Percentiles rank a stretch among this genome's conserved stretches.
phyloP scores from a whole-genome alignment of 1,140 invertebrate species.

The Drosophila kanapiae region DNA sequence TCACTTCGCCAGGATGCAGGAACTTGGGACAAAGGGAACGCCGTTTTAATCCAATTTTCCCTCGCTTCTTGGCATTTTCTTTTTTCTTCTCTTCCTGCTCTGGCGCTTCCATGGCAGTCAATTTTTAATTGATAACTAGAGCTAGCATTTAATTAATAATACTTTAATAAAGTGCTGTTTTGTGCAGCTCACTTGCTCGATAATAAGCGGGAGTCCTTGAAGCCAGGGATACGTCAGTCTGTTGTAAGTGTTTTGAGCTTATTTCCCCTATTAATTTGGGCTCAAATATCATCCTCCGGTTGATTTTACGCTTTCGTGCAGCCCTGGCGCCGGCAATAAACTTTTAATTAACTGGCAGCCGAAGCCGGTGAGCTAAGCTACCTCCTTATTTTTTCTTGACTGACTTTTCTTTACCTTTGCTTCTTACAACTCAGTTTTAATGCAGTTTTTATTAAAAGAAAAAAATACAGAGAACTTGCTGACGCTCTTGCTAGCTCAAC shows the following conservation, averaged over 20 bases:
- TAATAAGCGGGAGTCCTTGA: conserved; percentile 4
- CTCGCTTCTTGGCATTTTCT: neutral
- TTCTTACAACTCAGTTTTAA: conserved; percentile 52
- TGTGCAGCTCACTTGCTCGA: conserved; percentile 31
- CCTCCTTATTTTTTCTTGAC: conserved; percentile 1
- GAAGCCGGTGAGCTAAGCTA: conserved; percentile 33
- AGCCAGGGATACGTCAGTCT: conserved; percentile 27
- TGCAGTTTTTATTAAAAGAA: conserved; percentile 55
- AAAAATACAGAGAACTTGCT: conserved; percentile 17
- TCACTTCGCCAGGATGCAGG: conserved; percentile 10
- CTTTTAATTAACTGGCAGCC: conserved; percentile 63
- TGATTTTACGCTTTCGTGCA: conserved; percentile 15
- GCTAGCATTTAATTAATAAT: conserved; percentile 65
- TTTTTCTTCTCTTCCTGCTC: neutral
- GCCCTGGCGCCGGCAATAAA: conserved; percentile 41
- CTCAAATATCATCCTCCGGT: neutral
- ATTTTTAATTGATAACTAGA: conserved; percentile 62
- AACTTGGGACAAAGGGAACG: conserved; percentile 20
- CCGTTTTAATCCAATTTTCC: conserved; percentile 26
- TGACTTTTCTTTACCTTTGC: conserved; percentile 29
- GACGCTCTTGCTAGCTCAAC: conserved; percentile 11
- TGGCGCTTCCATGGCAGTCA: conserved; percentile 37
- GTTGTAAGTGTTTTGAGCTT: neutral
- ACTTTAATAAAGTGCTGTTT: conserved; percentile 51
- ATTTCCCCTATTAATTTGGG: neutral